These are phyloP conservation scores for Tauraco erythrolophus DNA, from an alignment of 2,113 vertebrate species.

Conservation along the genomic window DNA sequence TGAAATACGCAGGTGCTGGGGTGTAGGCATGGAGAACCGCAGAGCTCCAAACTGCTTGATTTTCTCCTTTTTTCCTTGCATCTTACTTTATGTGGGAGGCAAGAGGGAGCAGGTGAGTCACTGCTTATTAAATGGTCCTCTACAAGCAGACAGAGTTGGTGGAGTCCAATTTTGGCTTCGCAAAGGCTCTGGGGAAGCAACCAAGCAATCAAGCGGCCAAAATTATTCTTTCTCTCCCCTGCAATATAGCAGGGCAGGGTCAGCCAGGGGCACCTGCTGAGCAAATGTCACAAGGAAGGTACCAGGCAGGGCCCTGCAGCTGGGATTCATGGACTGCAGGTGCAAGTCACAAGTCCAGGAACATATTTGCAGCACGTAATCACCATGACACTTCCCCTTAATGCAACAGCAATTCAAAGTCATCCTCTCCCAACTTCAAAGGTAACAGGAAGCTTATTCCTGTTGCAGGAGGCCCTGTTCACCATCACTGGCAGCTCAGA, in stretches of 20 bases:
- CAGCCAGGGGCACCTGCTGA: neutral
- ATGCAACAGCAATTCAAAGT: neutral
- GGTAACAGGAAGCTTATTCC: neutral
- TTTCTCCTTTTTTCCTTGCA: neutral
- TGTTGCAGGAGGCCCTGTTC: neutral
- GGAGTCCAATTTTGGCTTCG: neutral
- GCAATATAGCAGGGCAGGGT: neutral
- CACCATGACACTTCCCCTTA: neutral
- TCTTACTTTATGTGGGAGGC: neutral
- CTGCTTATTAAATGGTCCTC: neutral
- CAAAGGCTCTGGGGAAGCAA: neutral
- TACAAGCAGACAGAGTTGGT: neutral
- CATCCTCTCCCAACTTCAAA: neutral
- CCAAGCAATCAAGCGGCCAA: neutral
- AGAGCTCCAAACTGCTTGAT: neutral
- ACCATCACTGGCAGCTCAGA: neutral
- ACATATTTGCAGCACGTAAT: neutral
- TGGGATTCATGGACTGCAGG: neutral
- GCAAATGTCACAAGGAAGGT: neutral
- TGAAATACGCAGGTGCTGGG: fast-evolving
- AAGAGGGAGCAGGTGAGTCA: neutral
- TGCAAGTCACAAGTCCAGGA: neutral
- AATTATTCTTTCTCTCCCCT: neutral
- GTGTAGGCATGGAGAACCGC: neutral
- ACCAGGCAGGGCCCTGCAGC: neutral